Evolutionary conservation across 2,888 invertebrate genomes (phyloP).

Genomic region (Drosophila paranaensis): DNA sequence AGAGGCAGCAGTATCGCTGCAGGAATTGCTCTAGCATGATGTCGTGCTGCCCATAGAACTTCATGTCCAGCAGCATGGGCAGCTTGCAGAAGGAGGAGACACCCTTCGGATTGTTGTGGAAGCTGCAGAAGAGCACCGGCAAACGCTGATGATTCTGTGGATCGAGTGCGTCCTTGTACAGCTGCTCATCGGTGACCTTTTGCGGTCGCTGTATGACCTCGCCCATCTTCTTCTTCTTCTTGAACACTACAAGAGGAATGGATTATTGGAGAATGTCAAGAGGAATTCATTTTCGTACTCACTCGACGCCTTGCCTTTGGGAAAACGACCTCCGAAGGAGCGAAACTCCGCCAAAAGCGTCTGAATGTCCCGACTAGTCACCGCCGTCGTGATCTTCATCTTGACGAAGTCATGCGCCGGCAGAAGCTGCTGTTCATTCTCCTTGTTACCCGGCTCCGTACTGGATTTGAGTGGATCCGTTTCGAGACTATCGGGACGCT

Average conservation of each 20-base stretch:
- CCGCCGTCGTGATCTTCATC: constrained; percentile 88
- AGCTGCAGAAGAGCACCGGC: constrained; percentile 94
- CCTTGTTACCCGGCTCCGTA: constrained; percentile 38
- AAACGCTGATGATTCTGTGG: constrained; percentile 94
- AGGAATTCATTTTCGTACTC: constrained; percentile 26
- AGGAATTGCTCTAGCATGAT: constrained; percentile 97
- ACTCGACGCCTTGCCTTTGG: constrained; percentile 81
- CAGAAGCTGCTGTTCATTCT: constrained; percentile 83
- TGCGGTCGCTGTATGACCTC: constrained; percentile 78
- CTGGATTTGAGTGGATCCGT: constrained; percentile 39
- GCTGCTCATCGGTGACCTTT: constrained; percentile 80
- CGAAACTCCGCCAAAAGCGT: constrained; percentile 93
- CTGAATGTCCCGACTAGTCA: constrained; percentile 89
- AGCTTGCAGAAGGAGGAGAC: constrained; percentile 84
- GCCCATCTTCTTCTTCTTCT: constrained; percentile 66
- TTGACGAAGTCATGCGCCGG: constrained; percentile 91
- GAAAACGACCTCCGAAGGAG: constrained; percentile 91
- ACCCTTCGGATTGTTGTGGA: constrained; percentile 83
- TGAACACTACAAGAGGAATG: constrained; percentile 67
- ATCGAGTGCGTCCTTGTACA: constrained; percentile 89
- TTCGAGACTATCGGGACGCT: constrained; percentile 73
- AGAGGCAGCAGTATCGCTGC: constrained; percentile 95
- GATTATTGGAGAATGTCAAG: too few species aligned
- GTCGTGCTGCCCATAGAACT: constrained; percentile 97
- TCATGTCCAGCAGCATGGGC: constrained; percentile 88